Base-by-base conservation (phyloP, 2,888 invertebrate species). In the Leuctra nigra region DNA sequence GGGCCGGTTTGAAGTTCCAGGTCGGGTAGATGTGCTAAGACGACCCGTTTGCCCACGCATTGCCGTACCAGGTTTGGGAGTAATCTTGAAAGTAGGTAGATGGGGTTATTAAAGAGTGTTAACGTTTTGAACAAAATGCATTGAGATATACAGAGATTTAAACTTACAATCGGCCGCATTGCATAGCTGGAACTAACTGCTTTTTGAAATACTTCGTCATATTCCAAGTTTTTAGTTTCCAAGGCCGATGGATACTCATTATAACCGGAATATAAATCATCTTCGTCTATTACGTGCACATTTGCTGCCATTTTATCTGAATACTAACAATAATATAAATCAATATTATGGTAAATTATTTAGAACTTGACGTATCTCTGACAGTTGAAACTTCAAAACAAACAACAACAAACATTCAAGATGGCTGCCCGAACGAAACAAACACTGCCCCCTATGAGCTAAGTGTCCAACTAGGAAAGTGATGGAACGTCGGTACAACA, bases 201-300 rank as follows among this genome's bases (percentile, higher is more conserved):
- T 69, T 87, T 84, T 70, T 88, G 87, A 66, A 90, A 86, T 24
- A 76, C 79, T 62, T 83, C 80, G 70, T 90, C 90, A 63, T 84
- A 81, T 53, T 83, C 78, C 59, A 89, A 70, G 67, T 84, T 82
- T 69, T 86, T 75, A 1, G 81, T 81, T 65, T 81, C 82, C 59
- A 84, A 73, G 1, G 82, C 79, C 1, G 83, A 79, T 6, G 83
- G 77, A 62, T 81, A 82, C 23, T 84, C 83, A 66, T 85, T 83
- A 68, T 83, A 85, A 2, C 84, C 85, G 6, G 77, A 72, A 66
- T 86, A 85, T 41, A 84, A 67, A 61, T 85, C 84, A 56, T 84
- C 84, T 16, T 82, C 82, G 33, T 78, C 77, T 9, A 53, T 47
- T 7, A 57, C 14, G 4, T 41, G 53, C 16, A 57, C 29, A 13